Conservation (phyloP, 1,140 invertebrate genomes). For the Chelonus insularis region DNA sequence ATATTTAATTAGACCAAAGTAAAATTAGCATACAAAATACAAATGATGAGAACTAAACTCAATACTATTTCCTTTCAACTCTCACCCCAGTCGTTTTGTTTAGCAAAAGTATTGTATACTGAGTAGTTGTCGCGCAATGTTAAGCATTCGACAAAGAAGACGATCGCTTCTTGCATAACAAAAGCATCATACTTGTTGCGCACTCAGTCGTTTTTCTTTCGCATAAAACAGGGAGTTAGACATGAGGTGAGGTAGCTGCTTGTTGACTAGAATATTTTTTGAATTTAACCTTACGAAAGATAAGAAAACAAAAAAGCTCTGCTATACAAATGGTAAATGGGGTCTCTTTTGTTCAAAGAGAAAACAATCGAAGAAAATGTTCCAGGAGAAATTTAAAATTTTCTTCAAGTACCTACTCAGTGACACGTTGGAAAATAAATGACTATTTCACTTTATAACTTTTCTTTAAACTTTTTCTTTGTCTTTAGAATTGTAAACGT, state of each 20-base stretch:
- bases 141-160: constrained; percentile 20
- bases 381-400: no score
- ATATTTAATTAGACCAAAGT: no score
- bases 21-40: no score
- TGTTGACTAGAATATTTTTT: constrained; percentile 9
- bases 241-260: not conserved
- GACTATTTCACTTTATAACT: no score
- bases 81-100: not conserved
- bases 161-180: constrained; percentile 31
- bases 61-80: not conserved
- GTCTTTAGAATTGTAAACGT: no score
- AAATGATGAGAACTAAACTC: no score
- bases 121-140: not conserved
- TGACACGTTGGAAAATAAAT: no score
- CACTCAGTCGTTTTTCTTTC: constrained; percentile 9
- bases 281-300: constrained; percentile 3
- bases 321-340: no score
- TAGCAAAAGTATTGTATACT: not conserved
- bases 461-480: no score
- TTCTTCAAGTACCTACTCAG: no score
- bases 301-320: constrained; percentile 1
- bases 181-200: constrained; percentile 29
- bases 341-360: no score
- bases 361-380: no score
- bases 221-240: not conserved